These are phyloP conservation scores for Apodemus agrarius DNA, from an alignment of 2,797 vertebrate species.

Conservation along the genomic window DNA sequence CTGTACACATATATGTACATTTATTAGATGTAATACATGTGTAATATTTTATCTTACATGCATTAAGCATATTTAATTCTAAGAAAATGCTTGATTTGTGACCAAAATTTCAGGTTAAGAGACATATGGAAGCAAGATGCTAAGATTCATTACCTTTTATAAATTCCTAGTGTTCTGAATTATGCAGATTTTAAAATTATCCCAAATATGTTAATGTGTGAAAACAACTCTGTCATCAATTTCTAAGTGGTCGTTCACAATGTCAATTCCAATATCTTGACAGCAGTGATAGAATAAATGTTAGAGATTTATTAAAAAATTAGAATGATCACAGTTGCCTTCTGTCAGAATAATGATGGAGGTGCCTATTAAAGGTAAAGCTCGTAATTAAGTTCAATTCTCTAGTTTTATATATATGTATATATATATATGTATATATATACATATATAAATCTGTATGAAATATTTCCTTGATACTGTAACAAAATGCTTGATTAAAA, in stretches of 20 bases:
- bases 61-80: accelerated
- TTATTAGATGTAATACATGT: neutral
- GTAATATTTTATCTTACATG: neutral
- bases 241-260: neutral
- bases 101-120: neutral
- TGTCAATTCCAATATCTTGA: neutral
- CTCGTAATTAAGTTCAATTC: neutral
- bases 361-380: neutral
- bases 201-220: neutral
- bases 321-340: neutral
- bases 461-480: neutral
- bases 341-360: neutral
- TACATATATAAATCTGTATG: neutral
- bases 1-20: neutral
- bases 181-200: neutral
- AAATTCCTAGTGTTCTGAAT: neutral
- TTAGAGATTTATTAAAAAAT: neutral
- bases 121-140: neutral
- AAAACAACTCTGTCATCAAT: neutral
- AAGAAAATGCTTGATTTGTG: neutral
- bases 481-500: neutral
- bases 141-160: neutral
- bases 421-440: neutral
- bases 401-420: neutral
- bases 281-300: neutral